Evolutionary conservation across 2,797 vertebrate species (phyloP).

Genomic region (Tachyglossus aculeatus): DNA sequence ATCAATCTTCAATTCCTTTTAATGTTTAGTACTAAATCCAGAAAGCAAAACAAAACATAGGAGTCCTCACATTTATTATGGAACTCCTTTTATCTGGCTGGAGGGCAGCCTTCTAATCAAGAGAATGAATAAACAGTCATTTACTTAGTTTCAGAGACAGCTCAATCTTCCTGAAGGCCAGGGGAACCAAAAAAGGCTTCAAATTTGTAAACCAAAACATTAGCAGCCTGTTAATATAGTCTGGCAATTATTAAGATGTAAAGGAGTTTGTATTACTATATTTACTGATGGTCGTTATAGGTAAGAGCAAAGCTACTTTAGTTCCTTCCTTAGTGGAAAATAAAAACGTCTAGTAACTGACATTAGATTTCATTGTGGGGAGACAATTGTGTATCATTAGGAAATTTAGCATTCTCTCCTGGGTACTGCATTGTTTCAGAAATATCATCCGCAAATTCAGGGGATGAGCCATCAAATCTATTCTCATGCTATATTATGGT

Average conservation of each 20-base stretch:
- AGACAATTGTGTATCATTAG: background rate
- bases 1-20: conserved; percentile 76
- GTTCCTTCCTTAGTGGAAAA: conserved; percentile 29
- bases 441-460: too few species aligned
- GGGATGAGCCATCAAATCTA: too few species aligned
- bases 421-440: background rate
- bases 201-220: conserved; percentile 72
- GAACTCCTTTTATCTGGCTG: conserved; percentile 68
- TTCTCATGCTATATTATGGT: too few species aligned
- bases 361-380: background rate
- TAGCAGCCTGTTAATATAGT: conserved; percentile 64
- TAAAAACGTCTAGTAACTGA: conserved; percentile 1
- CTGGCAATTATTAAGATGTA: conserved; percentile 68
- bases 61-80: conserved; percentile 69
- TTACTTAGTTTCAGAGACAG: conserved; percentile 71
- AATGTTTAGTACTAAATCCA: conserved; percentile 73
- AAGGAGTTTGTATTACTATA: conserved; percentile 51
- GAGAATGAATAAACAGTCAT: conserved; percentile 73
- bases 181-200: conserved; percentile 32
- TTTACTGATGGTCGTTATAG: conserved; percentile 55
- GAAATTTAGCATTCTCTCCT: background rate
- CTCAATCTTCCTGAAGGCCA: conserved; percentile 67
- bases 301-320: conserved; percentile 38
- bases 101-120: conserved; percentile 76
- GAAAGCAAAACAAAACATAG: conserved; percentile 72